Base-by-base conservation (phyloP, 2,888 invertebrate genomes). In the Catocala sponsa region DNA sequence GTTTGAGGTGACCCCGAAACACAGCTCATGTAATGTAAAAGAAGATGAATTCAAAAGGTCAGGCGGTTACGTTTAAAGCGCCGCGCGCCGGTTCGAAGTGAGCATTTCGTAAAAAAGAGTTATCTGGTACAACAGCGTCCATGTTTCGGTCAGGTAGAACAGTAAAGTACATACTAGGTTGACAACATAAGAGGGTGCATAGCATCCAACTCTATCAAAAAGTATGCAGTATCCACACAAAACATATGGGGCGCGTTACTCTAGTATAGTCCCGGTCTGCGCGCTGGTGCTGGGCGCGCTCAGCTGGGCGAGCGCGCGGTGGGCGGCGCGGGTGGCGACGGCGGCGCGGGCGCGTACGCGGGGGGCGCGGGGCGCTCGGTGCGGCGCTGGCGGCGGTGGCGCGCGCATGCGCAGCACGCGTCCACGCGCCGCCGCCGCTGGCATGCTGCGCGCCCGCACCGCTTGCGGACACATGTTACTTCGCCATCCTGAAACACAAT, bases 401-500 rank as follows among this genome's bases (percentile, higher is more conserved):
- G 92, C 82, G 95, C 82, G 87, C 96, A 96, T 67, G 94, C 93
- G 88, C 96, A 96, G 89, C 95, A 96, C 73, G 95, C 95, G 87
- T 96, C 96, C 66, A 90, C 90, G 76, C 92, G 92, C 79, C 91
- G 90, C 74, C 90, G 91, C 67, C 88, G 86, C 78, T 86, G 96
- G 89, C 97, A 97, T 68, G 96, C 95, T 44, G 96, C 95, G 63
- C 96, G 95, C n/a, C 96, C 96, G 89, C 98, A 97, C n/a, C 96
- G 96, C 83, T 97, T 97, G 69, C 98, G 95, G 72, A 97, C 96
- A 88, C 98, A 98, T 63, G 96, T 96, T 63, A 97, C 96, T 80
- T 96, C 96, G 56, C 98, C 97, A 85, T 98, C 97, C 98, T 98
- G 90, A 0, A 74, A 78, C 7, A 35, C 0, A 43, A 12, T n/a